Base-by-base conservation (phyloP, 2,888 invertebrate species). In the Lasioglossum leucozonium region DNA sequence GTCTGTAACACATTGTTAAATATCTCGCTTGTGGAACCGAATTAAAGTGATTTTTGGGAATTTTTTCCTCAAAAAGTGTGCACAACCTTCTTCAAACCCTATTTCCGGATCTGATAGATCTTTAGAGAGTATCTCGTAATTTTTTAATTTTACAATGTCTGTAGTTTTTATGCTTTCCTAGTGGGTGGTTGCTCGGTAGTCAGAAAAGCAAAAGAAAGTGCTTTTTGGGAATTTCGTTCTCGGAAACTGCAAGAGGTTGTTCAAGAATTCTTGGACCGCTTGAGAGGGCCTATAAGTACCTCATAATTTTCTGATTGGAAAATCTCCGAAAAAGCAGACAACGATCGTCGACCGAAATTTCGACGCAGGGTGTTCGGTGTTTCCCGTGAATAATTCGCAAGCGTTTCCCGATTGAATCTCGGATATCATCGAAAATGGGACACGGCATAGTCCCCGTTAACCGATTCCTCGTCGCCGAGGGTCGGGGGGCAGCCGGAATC, bases 401-500 rank as follows among this genome's bases (percentile, higher is more conserved):
- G 18, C 18, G 34, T 65, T 30, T 65, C 65, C 18, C 62, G 62
- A 2, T 6, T 51, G 51, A 22, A 8, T 22, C 22, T 51, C 22
- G 18, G 65, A 6, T 65, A 65, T 65, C 18, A 67, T 67, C 67
- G 67, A 67, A 37, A 67, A 67, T 67, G 67, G 67, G 37, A 22
- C 65, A 65, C 58, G 18, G 6, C 30, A 16, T 2, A 65, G 65
- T 8, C 65, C 65, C 65, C 34, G 65, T 65, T 65, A 65, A 65
- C 65, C 34, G 51, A 47, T 10, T 11, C 22, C 10, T 47, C 34
- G 10, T 40, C 11, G 40, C 1, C 11, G 65, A 30, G 65, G 65
- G 18, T 34, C 30, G 65, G 65, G 65, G 34, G 11, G 30, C 75
- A 62, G 37, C 30, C n/a, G 76, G 65, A 65, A 76, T 76, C 65